Conservation (phyloP, 2,888 invertebrate genomes). For the Cantharis flavilabris region DNA sequence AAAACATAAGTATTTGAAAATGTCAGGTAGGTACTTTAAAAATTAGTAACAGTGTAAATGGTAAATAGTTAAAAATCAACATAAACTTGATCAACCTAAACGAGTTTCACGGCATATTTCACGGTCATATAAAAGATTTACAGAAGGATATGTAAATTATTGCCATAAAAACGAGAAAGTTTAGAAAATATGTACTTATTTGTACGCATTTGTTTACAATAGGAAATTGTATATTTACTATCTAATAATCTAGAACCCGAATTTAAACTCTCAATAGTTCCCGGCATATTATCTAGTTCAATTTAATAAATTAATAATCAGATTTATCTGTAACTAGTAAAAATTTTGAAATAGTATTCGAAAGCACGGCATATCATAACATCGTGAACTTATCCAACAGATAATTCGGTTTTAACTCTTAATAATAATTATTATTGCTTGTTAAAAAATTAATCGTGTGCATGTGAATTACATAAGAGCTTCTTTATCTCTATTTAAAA, state of each 20-base stretch:
- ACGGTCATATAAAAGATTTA: not conserved
- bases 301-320: not conserved
- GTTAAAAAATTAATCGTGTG: too few species aligned
- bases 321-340: not conserved
- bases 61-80: not conserved
- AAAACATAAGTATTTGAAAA: not conserved
- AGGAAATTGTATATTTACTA: not conserved
- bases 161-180: not conserved
- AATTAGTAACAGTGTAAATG: not conserved
- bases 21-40: not conserved
- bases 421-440: too few species aligned
- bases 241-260: not conserved
- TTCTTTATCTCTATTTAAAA: too few species aligned
- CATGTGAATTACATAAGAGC: too few species aligned
- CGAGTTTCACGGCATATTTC: not conserved
- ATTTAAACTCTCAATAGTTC: not conserved
- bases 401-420: too few species aligned
- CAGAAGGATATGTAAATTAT: not conserved
- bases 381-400: too few species aligned
- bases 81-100: not conserved
- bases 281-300: not conserved
- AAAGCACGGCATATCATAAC: too few species aligned
- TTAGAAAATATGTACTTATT: not conserved
- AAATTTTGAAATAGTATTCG: too few species aligned
- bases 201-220: not conserved